These are phyloP conservation scores for Saccostrea echinata DNA, from an alignment of 1,140 invertebrate species.

Conservation along the genomic window DNA sequence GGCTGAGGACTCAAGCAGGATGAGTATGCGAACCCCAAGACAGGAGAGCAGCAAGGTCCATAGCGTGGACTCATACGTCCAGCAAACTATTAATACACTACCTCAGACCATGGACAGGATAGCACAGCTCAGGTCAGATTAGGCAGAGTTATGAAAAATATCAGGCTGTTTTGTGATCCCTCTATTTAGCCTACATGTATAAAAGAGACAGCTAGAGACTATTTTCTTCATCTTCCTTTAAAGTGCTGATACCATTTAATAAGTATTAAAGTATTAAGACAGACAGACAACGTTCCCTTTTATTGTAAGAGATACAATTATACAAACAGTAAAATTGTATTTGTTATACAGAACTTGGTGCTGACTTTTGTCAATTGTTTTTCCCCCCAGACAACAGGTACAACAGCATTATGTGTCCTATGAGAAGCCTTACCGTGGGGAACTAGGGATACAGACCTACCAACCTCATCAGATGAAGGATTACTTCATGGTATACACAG, in stretches of 20 bases:
- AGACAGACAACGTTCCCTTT: no score
- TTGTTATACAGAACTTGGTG: background rate
- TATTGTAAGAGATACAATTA: no score
- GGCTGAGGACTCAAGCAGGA: constrained; percentile 14
- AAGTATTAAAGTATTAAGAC: no score
- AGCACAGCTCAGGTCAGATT: constrained; percentile 60
- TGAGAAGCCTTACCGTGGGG: constrained; percentile 69
- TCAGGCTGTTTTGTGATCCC: no score
- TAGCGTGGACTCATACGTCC: constrained; percentile 51
- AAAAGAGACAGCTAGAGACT: no score
- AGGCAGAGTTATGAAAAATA: no score
- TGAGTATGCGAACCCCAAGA: constrained; percentile 22
- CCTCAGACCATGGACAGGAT: constrained; percentile 68
- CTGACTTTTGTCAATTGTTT: background rate
- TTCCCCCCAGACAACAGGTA: constrained; percentile 63
- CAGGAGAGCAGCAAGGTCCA: background rate
- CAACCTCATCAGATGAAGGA: constrained; percentile 65
- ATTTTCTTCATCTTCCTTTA: no score
- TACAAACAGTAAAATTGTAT: background rate
- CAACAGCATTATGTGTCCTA: constrained; percentile 64
- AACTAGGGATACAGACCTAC: constrained; percentile 70
- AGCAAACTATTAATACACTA: constrained; percentile 54
- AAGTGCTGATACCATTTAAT: no score
- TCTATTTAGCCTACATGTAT: no score
- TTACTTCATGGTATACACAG: constrained; percentile 63